Evolutionary conservation across 2,797 vertebrate genomes (phyloP), one percentile per base, ranked within the genome.

Genomic region (Sebastes nivosus): DNA sequence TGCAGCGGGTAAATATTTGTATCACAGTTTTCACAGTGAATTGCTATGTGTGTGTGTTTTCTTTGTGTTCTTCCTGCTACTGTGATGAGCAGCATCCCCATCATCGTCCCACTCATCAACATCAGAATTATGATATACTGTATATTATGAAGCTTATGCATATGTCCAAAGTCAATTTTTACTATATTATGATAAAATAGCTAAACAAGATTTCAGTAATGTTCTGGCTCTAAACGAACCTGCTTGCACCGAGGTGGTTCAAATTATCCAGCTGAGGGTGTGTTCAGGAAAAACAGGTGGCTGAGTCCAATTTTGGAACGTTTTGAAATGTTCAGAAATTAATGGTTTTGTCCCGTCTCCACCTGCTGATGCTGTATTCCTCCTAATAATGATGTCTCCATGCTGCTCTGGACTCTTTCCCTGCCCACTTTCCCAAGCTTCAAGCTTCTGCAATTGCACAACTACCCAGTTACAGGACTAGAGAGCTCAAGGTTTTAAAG

Each of bases 11-110:
- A 54, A 68, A 67, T 66, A 60, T 71, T 25, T 46, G 58, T 72
- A 73, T 83, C 58, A 59, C 81, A 72, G 81, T 61, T 80, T 67
- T 72, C 38, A 67, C 66, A 22, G 67, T 72, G 66, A 82, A 75
- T 77, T 36, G 75, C 32, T 16, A 14, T 58, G 18, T 68, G 57
- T 58, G 18, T 68, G 71, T 70, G 34, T 63, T 73, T 64, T 46
- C 22, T 29, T 58, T 14, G 16, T 67, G 1, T 32, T 67, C 7
- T 22, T 63, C 20, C 34, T 30, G 27, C 20, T 55, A 13, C 42
- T 30, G 55, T 8, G 14, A 75, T 36, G 6, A 73, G 20, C 58
- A 20, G 5, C 22, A 22, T 65, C 55, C 13, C 16, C 20, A 16
- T n/a, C 14, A 24, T 66, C 4, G 1, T 1, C 34, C 6, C 3